Conservation (phyloP, 1,140 invertebrate genomes). For the Ptiloglossa arizonensis region DNA sequence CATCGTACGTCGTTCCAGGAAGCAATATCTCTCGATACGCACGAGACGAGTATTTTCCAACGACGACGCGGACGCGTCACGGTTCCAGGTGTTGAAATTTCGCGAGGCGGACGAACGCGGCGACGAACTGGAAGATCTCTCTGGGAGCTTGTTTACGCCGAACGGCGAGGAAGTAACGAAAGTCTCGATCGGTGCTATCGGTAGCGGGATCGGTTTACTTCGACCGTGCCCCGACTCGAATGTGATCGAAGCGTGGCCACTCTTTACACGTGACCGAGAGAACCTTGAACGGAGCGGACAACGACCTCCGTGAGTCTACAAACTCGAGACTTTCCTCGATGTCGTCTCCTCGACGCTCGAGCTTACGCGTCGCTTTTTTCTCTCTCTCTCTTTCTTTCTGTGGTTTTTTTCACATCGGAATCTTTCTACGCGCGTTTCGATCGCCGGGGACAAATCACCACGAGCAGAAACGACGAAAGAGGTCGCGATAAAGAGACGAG, state of each 20-base stretch:
- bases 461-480: not conserved
- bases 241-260: slow-evolving; percentile 7
- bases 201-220: slow-evolving; percentile 8
- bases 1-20: slow-evolving; percentile 6
- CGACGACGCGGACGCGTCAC: not conserved
- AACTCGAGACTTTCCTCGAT: slow-evolving; percentile 50
- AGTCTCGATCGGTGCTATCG: not conserved
- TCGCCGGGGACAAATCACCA: not conserved
- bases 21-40: not conserved
- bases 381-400: not conserved
- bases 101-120: not conserved
- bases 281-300: slow-evolving; percentile 27
- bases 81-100: not conserved
- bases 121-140: not conserved
- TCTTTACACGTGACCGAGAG: slow-evolving; percentile 22
- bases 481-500: not conserved
- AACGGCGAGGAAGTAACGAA: not conserved
- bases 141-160: not conserved
- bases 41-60: not conserved
- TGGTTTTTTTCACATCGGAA: not conserved
- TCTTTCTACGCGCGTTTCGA: not conserved
- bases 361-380: not conserved
- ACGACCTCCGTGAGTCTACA: slow-evolving; percentile 50
- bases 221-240: not conserved
- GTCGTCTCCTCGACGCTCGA: slow-evolving; percentile 11